Conservation (phyloP, 2,888 invertebrate genomes). For the Acanthopleura granulata region DNA sequence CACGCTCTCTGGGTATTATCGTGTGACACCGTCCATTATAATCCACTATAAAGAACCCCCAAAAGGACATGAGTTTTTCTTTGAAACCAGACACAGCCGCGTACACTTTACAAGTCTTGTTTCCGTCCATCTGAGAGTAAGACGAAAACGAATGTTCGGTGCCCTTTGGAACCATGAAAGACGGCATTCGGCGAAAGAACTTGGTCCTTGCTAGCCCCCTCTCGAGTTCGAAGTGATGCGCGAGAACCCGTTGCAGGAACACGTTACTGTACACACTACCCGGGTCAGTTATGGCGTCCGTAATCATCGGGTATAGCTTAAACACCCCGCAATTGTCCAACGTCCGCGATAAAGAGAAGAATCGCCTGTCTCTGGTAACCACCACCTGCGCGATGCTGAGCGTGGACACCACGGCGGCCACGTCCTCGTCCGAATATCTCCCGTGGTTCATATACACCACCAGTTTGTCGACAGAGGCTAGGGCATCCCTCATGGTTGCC, state of each 20-base stretch:
- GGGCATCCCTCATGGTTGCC: neutral
- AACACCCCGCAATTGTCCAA: neutral
- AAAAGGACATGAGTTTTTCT: neutral
- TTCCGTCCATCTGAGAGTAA: neutral
- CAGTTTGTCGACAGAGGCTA: neutral
- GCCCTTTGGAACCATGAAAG: neutral
- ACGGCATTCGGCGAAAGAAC: neutral
- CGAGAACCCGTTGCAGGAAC: neutral
- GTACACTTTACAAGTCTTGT: conserved; percentile 4
- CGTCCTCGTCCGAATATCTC: neutral
- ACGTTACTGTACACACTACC: neutral
- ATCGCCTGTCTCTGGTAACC: neutral
- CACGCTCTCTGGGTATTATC: neutral
- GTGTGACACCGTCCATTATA: neutral
- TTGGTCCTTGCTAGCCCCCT: neutral
- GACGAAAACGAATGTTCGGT: neutral
- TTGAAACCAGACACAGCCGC: conserved; percentile 1
- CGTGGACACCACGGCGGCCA: neutral
- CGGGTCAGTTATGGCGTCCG: neutral
- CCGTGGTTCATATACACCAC: neutral
- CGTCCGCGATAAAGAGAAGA: neutral
- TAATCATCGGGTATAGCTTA: neutral
- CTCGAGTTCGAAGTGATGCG: neutral
- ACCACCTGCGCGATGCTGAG: neutral
- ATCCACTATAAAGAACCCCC: neutral